These are phyloP conservation scores for Catostomus latipinnis DNA, from an alignment of 2,797 vertebrate species.

Conservation along the genomic window DNA sequence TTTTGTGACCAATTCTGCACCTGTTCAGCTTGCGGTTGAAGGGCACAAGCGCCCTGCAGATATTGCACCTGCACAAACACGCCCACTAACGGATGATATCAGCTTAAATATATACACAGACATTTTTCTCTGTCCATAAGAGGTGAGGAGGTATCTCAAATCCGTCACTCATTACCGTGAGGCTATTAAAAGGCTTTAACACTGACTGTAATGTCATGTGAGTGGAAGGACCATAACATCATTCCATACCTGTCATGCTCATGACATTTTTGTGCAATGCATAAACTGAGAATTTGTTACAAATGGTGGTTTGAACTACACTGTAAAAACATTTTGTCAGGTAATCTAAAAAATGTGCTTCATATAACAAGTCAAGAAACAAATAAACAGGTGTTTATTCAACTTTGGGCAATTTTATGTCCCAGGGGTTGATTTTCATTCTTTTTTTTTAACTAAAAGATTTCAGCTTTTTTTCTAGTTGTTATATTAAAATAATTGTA, in stretches of 20 bases:
- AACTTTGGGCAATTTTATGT: too few species aligned
- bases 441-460: too few species aligned
- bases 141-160: constrained; percentile 9
- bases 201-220: constrained; percentile 25
- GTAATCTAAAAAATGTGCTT: too few species aligned
- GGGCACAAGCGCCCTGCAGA: constrained; percentile 1
- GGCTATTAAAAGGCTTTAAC: constrained; percentile 33
- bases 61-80: constrained; percentile 29
- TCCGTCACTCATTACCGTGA: constrained; percentile 13
- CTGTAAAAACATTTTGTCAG: too few species aligned
- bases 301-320: too few species aligned
- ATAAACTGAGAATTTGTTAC: background rate
- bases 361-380: too few species aligned
- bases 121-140: constrained; percentile 25
- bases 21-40: constrained; percentile 15
- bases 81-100: constrained; percentile 22
- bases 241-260: constrained; percentile 19
- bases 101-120: constrained; percentile 22
- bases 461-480: too few species aligned
- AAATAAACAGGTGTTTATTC: too few species aligned
- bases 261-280: background rate
- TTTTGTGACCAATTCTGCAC: constrained; percentile 13
- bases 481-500: too few species aligned
- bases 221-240: constrained; percentile 15
- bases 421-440: too few species aligned